A percentile compares a stretch with the other conserved stretches of the same genome.
These are phyloP conservation scores for Dissostichus mawsoni DNA, from an alignment of 2,113 vertebrate species.

Conservation along the genomic window DNA sequence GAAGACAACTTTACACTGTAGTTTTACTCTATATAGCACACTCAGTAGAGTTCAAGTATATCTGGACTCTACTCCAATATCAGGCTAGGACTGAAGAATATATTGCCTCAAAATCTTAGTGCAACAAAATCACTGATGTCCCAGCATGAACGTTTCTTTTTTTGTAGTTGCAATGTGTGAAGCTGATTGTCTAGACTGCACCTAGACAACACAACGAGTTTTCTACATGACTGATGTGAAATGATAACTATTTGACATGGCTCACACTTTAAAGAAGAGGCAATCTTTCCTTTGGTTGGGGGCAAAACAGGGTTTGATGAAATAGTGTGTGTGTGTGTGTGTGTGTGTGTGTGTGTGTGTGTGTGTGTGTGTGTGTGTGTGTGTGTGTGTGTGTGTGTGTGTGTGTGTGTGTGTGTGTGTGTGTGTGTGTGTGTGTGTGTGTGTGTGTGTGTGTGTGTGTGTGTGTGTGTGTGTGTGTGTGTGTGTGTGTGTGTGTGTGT, in stretches of 20 bases:
- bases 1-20: slow-evolving; percentile 10
- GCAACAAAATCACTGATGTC: not conserved
- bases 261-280: slow-evolving; percentile 32
- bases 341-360: slow-evolving; percentile 20
- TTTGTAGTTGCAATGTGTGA: slow-evolving; percentile 1
- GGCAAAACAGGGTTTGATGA: slow-evolving; percentile 59
- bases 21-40: slow-evolving; percentile 42
- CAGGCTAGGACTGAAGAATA: not conserved
- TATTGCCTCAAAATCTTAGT: slow-evolving; percentile 22
- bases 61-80: slow-evolving; percentile 9
- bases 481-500: slow-evolving; percentile 24
- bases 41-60: slow-evolving; percentile 11
- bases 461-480: slow-evolving; percentile 15
- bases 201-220: slow-evolving; percentile 11
- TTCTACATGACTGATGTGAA: slow-evolving; percentile 5
- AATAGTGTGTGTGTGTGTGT: slow-evolving; percentile 10
- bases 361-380: slow-evolving; percentile 23
- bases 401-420: slow-evolving; percentile 23
- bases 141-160: slow-evolving; percentile 6
- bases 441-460: not conserved
- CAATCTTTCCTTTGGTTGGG: slow-evolving; percentile 4
- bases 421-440: not conserved
- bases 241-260: slow-evolving; percentile 13
- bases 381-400: slow-evolving; percentile 20
- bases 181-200: slow-evolving; percentile 4